Base-by-base conservation (phyloP, 2,113 vertebrate genomes). In the Cnemophilus loriae region DNA sequence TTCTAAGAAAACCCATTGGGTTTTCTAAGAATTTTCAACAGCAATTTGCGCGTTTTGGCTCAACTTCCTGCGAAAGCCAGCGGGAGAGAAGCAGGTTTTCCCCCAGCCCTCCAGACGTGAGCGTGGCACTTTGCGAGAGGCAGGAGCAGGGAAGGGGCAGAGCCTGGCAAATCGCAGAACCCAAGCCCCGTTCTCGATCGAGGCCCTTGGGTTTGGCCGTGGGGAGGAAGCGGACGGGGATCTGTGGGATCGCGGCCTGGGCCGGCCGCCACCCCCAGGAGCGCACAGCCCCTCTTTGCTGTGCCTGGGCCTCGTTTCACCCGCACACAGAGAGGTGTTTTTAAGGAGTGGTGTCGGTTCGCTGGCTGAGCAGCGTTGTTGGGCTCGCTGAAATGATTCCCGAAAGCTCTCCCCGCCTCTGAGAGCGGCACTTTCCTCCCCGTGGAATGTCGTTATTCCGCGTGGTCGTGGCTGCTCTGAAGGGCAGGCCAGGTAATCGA, bases 401-500 rank as follows among this genome's bases (percentile, higher is more conserved):
- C 91, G 52, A 79, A 84, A 83, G 74, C 82, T 2, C 53, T 87
- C 41, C 1, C 70, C 64, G 89, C 84, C 82, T 93, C n/a, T 39
- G 91, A 91, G 94, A 89, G 88, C 2, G 28, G 75, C 82, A 57
- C 53, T 94, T 88, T 15, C 59, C 59, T 74, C 77, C 47, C 77
- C 35, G 26, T 44, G 68, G 44, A 70, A 27, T 26, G 67, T 75
- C 83, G 59, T 70, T 33, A 35, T 74, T 60, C 87, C 73, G 75
- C 63, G 44, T 79, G 89, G 82, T 30, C 68, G 63, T 87, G 83
- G 23, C 55, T 87, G 67, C 30, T 93, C 50, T 39, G 88, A 89
- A 93, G 87, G 93, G 85, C 85, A 93, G 91, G 75, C 22, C 93
- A 88, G 89, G 82, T 44, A 84, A 75, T 84, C 88, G 92, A 71